These are phyloP conservation scores for Willisornis vidua DNA, from an alignment of 2,113 vertebrate genomes.

Conservation along the genomic window DNA sequence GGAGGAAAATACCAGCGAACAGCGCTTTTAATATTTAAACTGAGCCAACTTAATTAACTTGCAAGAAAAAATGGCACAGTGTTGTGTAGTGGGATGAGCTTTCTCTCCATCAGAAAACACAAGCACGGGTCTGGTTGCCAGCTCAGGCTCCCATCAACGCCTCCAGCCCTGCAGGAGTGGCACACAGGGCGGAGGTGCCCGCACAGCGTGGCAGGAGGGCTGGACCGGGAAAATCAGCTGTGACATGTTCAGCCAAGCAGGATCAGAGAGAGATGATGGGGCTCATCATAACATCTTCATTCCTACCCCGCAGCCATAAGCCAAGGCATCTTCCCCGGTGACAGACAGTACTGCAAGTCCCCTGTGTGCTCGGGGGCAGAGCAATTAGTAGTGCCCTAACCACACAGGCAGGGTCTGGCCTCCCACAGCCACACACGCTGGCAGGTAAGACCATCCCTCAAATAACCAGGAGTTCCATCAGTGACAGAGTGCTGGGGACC, in stretches of 20 bases:
- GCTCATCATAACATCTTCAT: background rate
- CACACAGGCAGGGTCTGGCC: accelerated
- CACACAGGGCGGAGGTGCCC: background rate
- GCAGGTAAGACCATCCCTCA: accelerated
- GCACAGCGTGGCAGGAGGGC: background rate
- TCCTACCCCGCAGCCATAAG: background rate
- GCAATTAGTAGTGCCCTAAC: background rate
- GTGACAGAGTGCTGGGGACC: accelerated
- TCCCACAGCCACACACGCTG: accelerated
- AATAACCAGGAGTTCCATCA: accelerated
- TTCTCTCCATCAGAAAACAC: background rate
- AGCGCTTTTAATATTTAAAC: background rate
- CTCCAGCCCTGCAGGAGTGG: background rate
- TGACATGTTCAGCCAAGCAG: background rate
- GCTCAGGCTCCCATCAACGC: accelerated
- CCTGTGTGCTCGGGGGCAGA: background rate
- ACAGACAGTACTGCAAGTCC: background rate
- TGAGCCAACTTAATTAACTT: background rate
- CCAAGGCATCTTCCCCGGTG: background rate
- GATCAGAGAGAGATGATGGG: background rate
- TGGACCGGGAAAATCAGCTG: background rate
- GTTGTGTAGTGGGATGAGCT: background rate
- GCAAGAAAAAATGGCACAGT: background rate
- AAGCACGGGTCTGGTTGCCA: background rate
- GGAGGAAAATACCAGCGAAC: background rate